Evolutionary conservation across 2,113 vertebrate genomes (phyloP), one percentile per base, ranked within the genome.

Genomic region (Cryptotis parvus): DNA sequence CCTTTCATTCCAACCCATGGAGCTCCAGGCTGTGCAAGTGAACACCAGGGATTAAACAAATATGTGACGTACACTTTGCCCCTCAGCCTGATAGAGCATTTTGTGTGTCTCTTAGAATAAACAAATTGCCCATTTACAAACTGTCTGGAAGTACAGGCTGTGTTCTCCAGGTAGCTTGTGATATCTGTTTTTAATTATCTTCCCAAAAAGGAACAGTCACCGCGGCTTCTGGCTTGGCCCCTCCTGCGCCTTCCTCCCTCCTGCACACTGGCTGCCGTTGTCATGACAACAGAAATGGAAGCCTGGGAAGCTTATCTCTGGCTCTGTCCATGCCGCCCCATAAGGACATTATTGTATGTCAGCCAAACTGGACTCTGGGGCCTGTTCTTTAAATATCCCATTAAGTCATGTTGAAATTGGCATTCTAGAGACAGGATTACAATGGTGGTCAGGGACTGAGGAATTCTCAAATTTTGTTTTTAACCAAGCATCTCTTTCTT

Each of bases 321-420:
- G 80, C 61, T 94, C 65, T 90, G 43, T 69, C 75, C 39, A 52
- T n/a, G 86, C 87, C 70, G 95, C 85, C 85, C 66, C 63, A 83
- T 70, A 94, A 94, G 70, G 45, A 88, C 52, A 27, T 91, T 88
- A 78, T 69, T 88, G 55, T 88, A 84, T 24, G 49, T 49, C 83
- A 88, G 85, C 91, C 93, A 82, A 65, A 91, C 92, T 72, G 93
- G 95, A 94, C 76, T 88, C 79, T 8, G 14, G 37, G 37, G 31
- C 49, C 49, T 88, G 49, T 84, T 87, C 89, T 95, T 94, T 94
- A 96, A 91, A 88, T 91, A 93, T 61, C 65, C 63, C 75, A 65
- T 93, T 66, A 95, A 94, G 83, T 90, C 78, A 69, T 91, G 63
- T 73, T 72, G 90, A 82, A 92, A 88, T 33, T 72, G 75, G 90